phyloP scores from a whole-genome alignment of 2,113 vertebrate genomes.

The Bos javanicus region DNA sequence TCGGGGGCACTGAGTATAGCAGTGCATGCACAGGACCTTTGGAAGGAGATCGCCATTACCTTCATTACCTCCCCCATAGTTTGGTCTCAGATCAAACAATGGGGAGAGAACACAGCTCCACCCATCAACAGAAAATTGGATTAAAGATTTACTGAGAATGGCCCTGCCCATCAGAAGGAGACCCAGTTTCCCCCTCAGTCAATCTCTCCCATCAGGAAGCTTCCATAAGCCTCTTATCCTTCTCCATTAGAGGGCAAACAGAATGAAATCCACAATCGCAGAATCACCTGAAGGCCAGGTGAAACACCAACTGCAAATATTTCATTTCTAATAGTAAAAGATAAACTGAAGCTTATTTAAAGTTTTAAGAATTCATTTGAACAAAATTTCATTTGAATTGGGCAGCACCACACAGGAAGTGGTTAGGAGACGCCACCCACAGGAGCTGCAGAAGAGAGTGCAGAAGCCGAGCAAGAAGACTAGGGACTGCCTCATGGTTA shows the following conservation, averaged over 20 bases:
- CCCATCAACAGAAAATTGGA: neutral
- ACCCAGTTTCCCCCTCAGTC: neutral
- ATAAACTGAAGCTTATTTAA: neutral
- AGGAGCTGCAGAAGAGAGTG: neutral
- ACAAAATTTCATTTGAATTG: neutral
- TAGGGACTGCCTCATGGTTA: neutral
- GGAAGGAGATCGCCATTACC: neutral
- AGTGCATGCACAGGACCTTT: neutral
- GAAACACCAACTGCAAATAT: neutral
- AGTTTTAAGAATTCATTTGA: neutral
- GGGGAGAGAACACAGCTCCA: neutral
- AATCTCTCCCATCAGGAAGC: neutral
- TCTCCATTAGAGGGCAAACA: neutral
- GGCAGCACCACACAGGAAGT: accelerated
- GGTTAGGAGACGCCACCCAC: neutral
- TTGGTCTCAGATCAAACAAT: neutral
- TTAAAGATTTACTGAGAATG: neutral
- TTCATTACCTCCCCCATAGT: neutral
- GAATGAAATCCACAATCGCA: neutral
- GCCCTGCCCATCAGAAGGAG: neutral
- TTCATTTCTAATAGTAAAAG: neutral
- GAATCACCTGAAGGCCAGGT: neutral
- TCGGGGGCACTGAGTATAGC: neutral
- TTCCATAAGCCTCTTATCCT: neutral
- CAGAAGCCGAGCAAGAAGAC: neutral